These are phyloP conservation scores for Archips xylosteana DNA, from an alignment of 2,888 invertebrate species.

Conservation along the genomic window DNA sequence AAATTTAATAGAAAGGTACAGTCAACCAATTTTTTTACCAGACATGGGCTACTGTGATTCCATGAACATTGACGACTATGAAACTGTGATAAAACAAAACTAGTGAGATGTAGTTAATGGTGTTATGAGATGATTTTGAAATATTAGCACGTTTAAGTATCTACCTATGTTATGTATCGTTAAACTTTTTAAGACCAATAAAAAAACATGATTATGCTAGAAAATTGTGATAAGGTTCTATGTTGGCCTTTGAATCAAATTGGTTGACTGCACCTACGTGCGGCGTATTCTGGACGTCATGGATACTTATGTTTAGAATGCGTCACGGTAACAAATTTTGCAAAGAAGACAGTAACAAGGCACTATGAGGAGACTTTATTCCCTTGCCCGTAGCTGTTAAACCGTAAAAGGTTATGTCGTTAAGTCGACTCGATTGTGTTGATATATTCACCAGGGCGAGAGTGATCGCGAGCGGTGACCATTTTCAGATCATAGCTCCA, in stretches of 20 bases:
- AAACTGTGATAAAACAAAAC: too few species aligned
- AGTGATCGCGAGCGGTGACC: conserved; percentile 43
- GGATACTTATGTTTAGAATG: conserved; percentile 45
- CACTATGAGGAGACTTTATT: conserved; percentile 56
- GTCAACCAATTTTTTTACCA: too few species aligned
- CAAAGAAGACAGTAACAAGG: conserved; percentile 60
- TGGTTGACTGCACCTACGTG: not conserved
- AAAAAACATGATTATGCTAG: too few species aligned
- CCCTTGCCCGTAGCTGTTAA: conserved; percentile 45
- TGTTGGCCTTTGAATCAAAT: too few species aligned
- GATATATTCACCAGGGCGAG: conserved; percentile 51
- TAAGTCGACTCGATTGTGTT: conserved; percentile 55
- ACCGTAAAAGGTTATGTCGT: conserved; percentile 50
- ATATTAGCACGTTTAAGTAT: too few species aligned
- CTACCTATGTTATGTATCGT: too few species aligned
- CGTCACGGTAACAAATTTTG: conserved; percentile 53
- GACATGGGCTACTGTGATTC: too few species aligned
- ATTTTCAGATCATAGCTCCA: conserved; percentile 58
- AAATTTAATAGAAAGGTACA: not conserved
- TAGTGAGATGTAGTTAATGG: too few species aligned
- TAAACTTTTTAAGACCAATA: too few species aligned
- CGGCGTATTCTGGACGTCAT: not conserved
- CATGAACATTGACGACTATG: too few species aligned
- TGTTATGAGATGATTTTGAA: too few species aligned
- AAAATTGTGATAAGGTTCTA: too few species aligned